Evolutionary conservation across 1,140 invertebrate species (phyloP).

Genomic region (Bombus pyrosoma): DNA sequence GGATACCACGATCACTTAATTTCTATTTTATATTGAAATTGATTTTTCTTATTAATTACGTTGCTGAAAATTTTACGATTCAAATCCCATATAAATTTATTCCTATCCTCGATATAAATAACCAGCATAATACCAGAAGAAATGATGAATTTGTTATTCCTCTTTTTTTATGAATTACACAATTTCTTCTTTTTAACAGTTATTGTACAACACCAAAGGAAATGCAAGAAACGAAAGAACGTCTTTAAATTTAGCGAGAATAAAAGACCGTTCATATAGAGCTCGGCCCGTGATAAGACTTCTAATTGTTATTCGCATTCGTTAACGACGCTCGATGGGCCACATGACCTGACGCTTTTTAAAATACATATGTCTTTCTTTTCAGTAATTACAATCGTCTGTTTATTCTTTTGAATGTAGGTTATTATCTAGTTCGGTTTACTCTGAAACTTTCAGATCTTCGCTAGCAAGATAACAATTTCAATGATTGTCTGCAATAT

Average conservation of each 20-base stretch:
- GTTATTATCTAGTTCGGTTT: background rate
- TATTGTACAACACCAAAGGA: background rate
- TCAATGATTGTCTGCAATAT: background rate
- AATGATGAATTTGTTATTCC: background rate
- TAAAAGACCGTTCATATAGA: background rate
- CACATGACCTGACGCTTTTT: background rate
- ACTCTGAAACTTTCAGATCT: background rate
- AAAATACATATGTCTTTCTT: background rate
- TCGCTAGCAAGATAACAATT: background rate
- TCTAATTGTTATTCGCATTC: constrained; percentile 3
- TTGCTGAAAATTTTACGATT: background rate
- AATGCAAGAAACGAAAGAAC: background rate
- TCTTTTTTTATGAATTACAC: background rate
- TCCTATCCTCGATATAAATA: background rate
- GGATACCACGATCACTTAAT: background rate
- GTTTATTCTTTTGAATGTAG: constrained; percentile 1
- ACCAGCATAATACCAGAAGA: background rate
- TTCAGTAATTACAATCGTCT: background rate
- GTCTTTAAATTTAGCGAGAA: background rate
- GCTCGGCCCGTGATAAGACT: background rate
- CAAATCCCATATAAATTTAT: background rate
- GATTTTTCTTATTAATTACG: background rate
- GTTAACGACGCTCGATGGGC: background rate
- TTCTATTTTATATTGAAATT: background rate
- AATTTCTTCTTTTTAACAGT: background rate